Conservation (phyloP, 2,113 vertebrate genomes). For the Rafetus swinhoei region DNA sequence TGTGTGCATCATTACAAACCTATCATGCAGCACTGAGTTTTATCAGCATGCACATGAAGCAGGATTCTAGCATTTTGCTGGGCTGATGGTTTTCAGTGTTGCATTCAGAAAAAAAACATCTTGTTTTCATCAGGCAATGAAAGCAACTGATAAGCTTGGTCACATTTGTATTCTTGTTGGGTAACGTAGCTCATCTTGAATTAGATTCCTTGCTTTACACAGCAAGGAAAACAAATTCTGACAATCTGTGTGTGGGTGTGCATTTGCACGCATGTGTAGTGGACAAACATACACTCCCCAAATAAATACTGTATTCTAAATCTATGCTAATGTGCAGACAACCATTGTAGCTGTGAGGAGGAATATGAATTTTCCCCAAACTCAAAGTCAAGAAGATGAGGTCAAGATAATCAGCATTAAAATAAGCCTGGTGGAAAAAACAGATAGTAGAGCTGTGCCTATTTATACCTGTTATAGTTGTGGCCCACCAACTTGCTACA, state of each 20-base stretch:
- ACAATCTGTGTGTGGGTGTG: not conserved
- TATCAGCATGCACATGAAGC: fast-evolving
- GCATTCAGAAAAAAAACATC: not conserved
- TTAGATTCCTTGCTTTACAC: not conserved
- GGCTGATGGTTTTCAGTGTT: not conserved
- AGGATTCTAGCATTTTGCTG: not conserved
- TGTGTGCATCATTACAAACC: fast-evolving
- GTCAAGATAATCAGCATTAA: not conserved
- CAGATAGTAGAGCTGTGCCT: no score
- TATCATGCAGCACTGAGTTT: not conserved
- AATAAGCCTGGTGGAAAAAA: not conserved
- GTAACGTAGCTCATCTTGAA: not conserved
- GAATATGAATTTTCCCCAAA: not conserved
- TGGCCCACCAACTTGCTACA: no score
- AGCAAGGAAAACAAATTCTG: not conserved
- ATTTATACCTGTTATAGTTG: no score
- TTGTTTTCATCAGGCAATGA: not conserved
- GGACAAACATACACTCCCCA: not conserved
- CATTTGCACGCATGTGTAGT: not conserved
- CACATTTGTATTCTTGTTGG: not conserved
- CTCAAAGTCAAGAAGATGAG: not conserved
- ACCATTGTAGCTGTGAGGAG: not conserved
- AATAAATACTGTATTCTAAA: not conserved
- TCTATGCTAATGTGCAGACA: not conserved
- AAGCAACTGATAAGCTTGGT: not conserved